Conservation (phyloP, 1,140 invertebrate genomes). For the Conus betulinus region DNA sequence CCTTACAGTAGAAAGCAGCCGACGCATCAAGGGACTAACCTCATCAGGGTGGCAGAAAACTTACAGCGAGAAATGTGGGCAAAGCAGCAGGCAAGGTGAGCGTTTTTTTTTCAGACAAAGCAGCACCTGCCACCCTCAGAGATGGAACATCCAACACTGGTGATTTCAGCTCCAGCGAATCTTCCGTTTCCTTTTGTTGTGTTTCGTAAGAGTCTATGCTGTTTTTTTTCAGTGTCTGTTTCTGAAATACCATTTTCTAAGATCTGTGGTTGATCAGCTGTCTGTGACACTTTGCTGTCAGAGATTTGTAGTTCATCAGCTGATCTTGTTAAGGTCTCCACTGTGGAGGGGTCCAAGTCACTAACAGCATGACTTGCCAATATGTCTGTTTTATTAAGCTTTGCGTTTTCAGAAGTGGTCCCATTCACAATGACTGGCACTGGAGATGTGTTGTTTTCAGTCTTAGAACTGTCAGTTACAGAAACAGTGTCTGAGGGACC, state of each 20-base stretch:
- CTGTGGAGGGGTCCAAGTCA: not conserved
- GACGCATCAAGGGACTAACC: constrained; percentile 19
- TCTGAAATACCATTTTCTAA: not conserved
- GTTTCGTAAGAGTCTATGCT: not conserved
- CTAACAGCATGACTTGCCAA: not conserved
- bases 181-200: not conserved
- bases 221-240: not conserved
- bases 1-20: no score
- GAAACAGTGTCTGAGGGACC: no score
- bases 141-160: constrained; percentile 5
- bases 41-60: constrained; percentile 6
- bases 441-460: not conserved
- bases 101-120: constrained; percentile 51
- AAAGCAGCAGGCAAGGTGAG: constrained; percentile 63
- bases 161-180: constrained; percentile 11
- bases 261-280: not conserved
- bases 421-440: not conserved
- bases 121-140: constrained; percentile 46
- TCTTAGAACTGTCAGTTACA: not conserved
- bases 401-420: not conserved
- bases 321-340: not conserved
- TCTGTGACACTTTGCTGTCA: not conserved
- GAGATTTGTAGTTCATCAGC: not conserved
- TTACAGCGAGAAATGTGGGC: constrained; percentile 50
- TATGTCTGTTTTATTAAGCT: not conserved